Conservation (phyloP, 2,113 vertebrate species). For the Hippocampus comes region DNA sequence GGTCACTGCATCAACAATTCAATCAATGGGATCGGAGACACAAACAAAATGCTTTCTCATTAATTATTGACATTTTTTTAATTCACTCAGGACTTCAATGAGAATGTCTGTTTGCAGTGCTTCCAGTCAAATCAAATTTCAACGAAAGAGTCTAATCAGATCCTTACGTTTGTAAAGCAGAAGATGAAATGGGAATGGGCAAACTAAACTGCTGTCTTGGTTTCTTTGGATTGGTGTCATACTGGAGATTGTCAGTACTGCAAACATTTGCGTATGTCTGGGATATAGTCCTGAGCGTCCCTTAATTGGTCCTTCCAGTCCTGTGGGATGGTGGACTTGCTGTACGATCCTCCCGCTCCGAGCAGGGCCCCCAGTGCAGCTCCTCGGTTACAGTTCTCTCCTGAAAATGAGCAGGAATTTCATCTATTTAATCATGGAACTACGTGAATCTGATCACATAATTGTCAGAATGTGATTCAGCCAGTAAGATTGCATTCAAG, state of each 20-base stretch:
- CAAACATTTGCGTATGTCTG: conserved; percentile 6
- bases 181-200: not conserved
- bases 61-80: not conserved
- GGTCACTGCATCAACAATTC: not conserved
- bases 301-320: conserved; percentile 54
- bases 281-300: conserved; percentile 40
- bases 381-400: conserved; percentile 72
- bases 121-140: not conserved
- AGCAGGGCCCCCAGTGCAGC: conserved; percentile 65
- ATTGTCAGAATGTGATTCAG: not conserved
- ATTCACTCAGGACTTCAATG: not conserved
- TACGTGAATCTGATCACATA: not conserved
- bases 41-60: not conserved
- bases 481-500: too few species aligned
- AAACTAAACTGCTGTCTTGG: not conserved
- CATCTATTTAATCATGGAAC: not conserved
- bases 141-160: not conserved
- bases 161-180: not conserved
- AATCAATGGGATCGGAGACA: not conserved
- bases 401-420: conserved; percentile 20
- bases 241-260: not conserved
- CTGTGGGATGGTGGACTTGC: conserved; percentile 33
- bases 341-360: conserved; percentile 38
- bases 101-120: not conserved
- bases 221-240: not conserved